Evolutionary conservation across 1,140 invertebrate genomes (phyloP), one percentile per base, ranked within the genome.

Genomic region (Plodia interpunctella): DNA sequence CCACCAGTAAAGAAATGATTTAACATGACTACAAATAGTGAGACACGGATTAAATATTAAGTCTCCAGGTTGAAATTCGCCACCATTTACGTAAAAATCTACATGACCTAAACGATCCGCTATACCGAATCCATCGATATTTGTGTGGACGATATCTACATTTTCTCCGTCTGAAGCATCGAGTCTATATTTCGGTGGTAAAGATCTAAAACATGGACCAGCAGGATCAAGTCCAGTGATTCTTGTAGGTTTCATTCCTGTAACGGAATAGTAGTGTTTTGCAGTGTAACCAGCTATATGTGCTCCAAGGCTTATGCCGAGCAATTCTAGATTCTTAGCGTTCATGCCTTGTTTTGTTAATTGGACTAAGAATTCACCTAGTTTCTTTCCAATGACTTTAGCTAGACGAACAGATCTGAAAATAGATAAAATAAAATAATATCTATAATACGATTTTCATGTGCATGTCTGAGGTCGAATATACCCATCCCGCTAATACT

Each of bases 31-130:
- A 21, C 87, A 90, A 4, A 88, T 8, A 2, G 86, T 63, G 0
- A 87, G 19, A 58, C 87, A 90, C 0, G 87, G 87, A 5, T 87
- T 66, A 25, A 74, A 80, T 0, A 77, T 71, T 11, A 88, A 77
- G 58, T 88, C 85, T 9, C 78, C 53, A 0, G 94, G 94, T 70
- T 96, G 94, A 15, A 91, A 77, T 59, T 91, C 90, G 0, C 94
- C 94, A 0, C 94, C 95, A 66, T 96, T 96, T 0, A 94, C 91
- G 64, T 95, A 96, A 69, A 94, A 93, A 79, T 96, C 94, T 2
- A 94, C 91, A 72, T 94, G 92, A 0, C 94, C 94, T 13, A 93
- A 76, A 0, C 88, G 89, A 68, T 92, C 91, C 2, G 92, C 85
- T 57, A 94, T 94, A 0, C 94, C 95, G 70, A 94, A 94, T 20